Evolutionary conservation across 2,888 invertebrate genomes (phyloP), one percentile per base, ranked within the genome.

Genomic region (Zygothrica quintamaculata): DNA sequence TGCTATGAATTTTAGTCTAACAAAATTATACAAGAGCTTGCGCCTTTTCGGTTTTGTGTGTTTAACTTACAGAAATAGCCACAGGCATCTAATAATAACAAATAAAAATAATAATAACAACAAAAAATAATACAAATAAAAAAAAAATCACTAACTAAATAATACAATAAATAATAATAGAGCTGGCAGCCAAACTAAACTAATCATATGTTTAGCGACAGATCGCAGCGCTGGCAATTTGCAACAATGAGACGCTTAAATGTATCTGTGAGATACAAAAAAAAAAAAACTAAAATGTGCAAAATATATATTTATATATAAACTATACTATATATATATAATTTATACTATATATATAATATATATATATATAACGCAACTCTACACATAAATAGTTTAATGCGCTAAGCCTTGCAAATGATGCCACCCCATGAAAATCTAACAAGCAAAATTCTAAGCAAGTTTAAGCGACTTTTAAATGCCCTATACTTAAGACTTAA

Each of bases 371-470:
- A 44, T 15, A 52, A 16, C 51, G 34, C 47, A 82, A 84, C 70
- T 84, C 74, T 81, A 74, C 85, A 79, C 87, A 80, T 87, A 81
- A 80, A 84, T 81, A 84, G 87, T 84, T 86, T 86, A 80, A 86
- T 80, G 80, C 80, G 80, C 84, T 77, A 71, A 84, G 86, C 86
- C 86, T 84, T 79, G 84, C 80, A 65, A 82, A 72, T 69, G 69
- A 82, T 78, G 80, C 71, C 81, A 87, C 80, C 80, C 80, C 87
- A 80, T 47, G 29, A 72, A 47, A 48, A 33, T 29, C 29, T 29
- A 7, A 16, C 29, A 29, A 34, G 56, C 25, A 53, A 36, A 11
- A 43, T 43, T 15, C 7, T 9, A 8, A 5, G 7, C 18, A 5
- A 22, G 18, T 5, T 22, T 3, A 22, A 5, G 5, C 2, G 18